phyloP scores from a whole-genome alignment of 2,113 vertebrate genomes.

The Malurus elegans region DNA sequence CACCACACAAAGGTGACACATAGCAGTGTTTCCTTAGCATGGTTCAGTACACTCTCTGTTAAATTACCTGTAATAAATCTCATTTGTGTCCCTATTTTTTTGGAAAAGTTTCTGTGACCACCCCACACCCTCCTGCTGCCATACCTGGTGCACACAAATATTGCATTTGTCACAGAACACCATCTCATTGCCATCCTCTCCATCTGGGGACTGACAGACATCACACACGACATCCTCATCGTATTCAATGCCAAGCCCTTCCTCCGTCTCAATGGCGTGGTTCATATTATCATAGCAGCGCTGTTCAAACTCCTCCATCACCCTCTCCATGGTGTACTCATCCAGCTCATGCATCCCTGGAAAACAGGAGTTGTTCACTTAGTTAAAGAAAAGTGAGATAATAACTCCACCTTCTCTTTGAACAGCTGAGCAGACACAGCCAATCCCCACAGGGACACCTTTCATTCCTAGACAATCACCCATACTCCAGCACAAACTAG shows the following conservation, averaged over 20 bases:
- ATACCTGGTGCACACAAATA: slow-evolving; percentile 97
- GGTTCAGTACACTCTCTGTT: not conserved
- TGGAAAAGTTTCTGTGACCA: not conserved
- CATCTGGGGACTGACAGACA: slow-evolving; percentile 94
- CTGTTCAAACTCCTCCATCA: slow-evolving; percentile 91
- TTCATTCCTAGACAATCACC: not conserved
- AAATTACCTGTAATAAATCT: not conserved
- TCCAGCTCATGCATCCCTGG: slow-evolving; percentile 83
- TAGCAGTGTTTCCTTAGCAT: not conserved
- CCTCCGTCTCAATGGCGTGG: slow-evolving; percentile 91
- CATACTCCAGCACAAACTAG: not conserved
- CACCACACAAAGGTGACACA: not conserved
- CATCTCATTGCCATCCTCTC: slow-evolving; percentile 98
- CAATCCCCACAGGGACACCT: rapidly evolving
- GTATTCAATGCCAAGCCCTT: slow-evolving; percentile 95
- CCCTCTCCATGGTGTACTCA: slow-evolving; percentile 89
- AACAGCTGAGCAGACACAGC: not conserved
- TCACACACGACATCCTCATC: slow-evolving; percentile 98
- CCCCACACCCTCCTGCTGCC: not conserved
- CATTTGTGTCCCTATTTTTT: not conserved
- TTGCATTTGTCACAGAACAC: slow-evolving; percentile 99
- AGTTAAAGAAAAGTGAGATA: not conserved
- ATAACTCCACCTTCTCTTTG: not conserved
- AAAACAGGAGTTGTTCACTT: not conserved
- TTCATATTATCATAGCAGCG: slow-evolving; percentile 91